Conservation (phyloP, 2,888 invertebrate species). For the Trisateles emortualis region DNA sequence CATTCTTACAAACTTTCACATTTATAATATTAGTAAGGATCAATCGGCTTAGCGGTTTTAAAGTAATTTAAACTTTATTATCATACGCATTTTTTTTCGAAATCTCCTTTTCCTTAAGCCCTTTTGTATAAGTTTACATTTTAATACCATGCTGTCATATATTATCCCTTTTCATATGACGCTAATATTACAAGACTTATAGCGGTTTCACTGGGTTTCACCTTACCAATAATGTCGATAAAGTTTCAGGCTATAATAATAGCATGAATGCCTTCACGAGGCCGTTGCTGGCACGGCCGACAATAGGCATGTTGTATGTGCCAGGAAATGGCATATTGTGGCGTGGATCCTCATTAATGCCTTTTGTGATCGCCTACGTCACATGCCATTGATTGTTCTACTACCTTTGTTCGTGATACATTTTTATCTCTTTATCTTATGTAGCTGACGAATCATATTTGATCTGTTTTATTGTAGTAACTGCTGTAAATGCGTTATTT, state of each 20-base stretch:
- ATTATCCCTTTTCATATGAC: not conserved
- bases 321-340: conserved; percentile 36
- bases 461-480: conserved; percentile 2
- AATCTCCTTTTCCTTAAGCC: too few species aligned
- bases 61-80: too few species aligned
- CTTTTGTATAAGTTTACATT: too few species aligned
- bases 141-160: not conserved
- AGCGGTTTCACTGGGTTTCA: not conserved
- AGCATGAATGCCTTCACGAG: conserved; percentile 15
- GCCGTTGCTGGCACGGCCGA: conserved; percentile 15
- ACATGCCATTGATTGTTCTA: conserved; percentile 23
- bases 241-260: conserved; percentile 17
- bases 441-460: not conserved
- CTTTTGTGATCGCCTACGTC: conserved; percentile 27
- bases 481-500: not conserved
- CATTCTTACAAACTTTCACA: too few species aligned
- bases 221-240: conserved; percentile 9
- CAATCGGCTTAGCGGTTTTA: too few species aligned
- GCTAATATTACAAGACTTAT: conserved; percentile 1
- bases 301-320: conserved; percentile 26
- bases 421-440: conserved; percentile 16
- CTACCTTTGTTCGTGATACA: conserved; percentile 15
- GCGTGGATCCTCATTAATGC: conserved; percentile 32
- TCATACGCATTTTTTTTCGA: too few species aligned
- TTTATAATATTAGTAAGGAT: too few species aligned